A percentile compares a stretch with the other conserved stretches of the same genome.
phyloP scores from a whole-genome alignment of 2,113 vertebrate species.

The Oncorhynchus mykiss region DNA sequence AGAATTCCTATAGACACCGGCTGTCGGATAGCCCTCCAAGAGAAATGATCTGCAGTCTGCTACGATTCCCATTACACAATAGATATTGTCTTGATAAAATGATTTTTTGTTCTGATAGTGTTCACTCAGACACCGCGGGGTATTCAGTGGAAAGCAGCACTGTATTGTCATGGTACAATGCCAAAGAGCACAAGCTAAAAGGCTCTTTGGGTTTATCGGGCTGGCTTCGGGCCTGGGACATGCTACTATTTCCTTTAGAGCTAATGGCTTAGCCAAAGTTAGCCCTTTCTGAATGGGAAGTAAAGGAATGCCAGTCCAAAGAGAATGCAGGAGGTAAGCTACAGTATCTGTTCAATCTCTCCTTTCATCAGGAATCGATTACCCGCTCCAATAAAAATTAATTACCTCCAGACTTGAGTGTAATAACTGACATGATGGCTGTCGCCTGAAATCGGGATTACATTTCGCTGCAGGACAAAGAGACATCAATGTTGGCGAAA shows the following conservation, averaged over 20 bases:
- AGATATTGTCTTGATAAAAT: neutral
- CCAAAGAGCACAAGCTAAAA: constrained; percentile 4
- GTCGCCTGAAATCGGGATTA: constrained; percentile 85
- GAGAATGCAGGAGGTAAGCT: constrained; percentile 74
- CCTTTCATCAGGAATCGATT: constrained; percentile 88
- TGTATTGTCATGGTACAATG: constrained; percentile 28
- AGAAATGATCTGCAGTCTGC: neutral
- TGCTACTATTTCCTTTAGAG: too few relatives aligned
- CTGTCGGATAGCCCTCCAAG: neutral
- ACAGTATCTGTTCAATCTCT: constrained; percentile 80
- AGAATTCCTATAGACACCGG: too few relatives aligned
- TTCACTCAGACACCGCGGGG: neutral
- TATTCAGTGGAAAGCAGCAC: constrained; percentile 12
- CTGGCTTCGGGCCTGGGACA: constrained; percentile 50
- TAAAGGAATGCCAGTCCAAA: constrained; percentile 69
- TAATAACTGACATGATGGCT: constrained; percentile 84
- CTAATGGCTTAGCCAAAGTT: constrained; percentile 58
- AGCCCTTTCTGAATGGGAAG: constrained; percentile 64
- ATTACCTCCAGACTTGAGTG: constrained; percentile 77
- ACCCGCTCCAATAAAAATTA: constrained; percentile 87
- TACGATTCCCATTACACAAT: neutral
- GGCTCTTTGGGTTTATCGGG: constrained; percentile 58
- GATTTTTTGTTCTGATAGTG: too few relatives aligned
- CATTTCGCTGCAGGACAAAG: constrained; percentile 78
- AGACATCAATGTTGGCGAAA: constrained; percentile 81